phyloP scores from a whole-genome alignment of 1,140 invertebrate genomes.

The Diachasma alloeum region DNA sequence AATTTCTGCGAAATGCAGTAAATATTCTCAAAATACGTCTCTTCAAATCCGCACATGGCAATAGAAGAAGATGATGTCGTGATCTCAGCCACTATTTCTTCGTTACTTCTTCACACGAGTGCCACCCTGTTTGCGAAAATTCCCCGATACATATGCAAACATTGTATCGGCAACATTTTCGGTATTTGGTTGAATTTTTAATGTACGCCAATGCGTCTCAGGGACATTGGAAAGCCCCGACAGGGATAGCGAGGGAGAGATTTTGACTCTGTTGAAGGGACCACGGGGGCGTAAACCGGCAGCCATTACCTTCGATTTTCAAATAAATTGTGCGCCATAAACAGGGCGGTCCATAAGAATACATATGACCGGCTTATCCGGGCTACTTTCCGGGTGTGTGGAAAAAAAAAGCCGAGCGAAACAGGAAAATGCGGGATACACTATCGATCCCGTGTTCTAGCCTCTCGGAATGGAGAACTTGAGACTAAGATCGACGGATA shows the following conservation, averaged over 20 bases:
- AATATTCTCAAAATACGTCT: no score
- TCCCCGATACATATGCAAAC: slow-evolving; percentile 45
- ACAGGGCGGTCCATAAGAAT: slow-evolving; percentile 60
- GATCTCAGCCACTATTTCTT: no score
- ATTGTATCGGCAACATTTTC: slow-evolving; percentile 42
- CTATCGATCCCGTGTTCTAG: not conserved
- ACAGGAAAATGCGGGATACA: not conserved
- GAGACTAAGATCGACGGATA: not conserved
- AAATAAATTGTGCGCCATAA: slow-evolving; percentile 64
- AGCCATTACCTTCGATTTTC: slow-evolving; percentile 63
- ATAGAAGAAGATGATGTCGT: no score
- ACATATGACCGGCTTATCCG: slow-evolving; percentile 57
- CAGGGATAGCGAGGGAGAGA: not conserved
- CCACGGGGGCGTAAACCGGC: slow-evolving; percentile 50
- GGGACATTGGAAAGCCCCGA: not conserved
- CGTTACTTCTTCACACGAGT: no score
- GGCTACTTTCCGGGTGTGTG: slow-evolving; percentile 18
- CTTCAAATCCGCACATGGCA: no score
- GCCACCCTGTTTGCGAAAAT: slow-evolving; percentile 33
- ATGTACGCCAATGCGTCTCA: slow-evolving; percentile 41
- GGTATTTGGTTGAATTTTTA: slow-evolving; percentile 59
- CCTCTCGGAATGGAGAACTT: not conserved
- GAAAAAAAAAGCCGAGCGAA: not conserved
- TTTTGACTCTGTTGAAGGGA: slow-evolving; percentile 16
- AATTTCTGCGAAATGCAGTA: no score